Evolutionary conservation across 2,113 vertebrate genomes (phyloP).

Genomic region (Meriones unguiculatus): DNA sequence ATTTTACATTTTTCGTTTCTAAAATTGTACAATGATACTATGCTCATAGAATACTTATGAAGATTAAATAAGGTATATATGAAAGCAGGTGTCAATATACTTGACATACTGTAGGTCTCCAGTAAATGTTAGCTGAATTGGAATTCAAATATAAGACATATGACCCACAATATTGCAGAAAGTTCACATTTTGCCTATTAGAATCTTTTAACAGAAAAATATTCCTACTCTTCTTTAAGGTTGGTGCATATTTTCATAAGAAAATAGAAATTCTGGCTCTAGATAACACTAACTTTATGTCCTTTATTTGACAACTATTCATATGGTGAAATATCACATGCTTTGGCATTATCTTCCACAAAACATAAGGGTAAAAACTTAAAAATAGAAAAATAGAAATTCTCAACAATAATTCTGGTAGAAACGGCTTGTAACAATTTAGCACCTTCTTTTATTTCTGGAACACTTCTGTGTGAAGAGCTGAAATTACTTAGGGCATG

Average conservation of each 20-base stretch:
- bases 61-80: constrained; percentile 43
- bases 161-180: background rate
- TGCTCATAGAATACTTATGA: constrained; percentile 23
- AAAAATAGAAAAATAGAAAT: constrained; percentile 83
- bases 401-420: constrained; percentile 81
- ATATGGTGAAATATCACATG: constrained; percentile 82
- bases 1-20: constrained; percentile 38
- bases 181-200: constrained; percentile 59
- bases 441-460: constrained; percentile 81
- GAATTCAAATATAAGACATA: constrained; percentile 51
- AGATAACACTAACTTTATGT: constrained; percentile 76
- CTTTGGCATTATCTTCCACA: constrained; percentile 78
- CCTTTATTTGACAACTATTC: constrained; percentile 78
- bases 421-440: constrained; percentile 78
- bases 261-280: constrained; percentile 74
- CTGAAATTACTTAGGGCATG: constrained; percentile 72
- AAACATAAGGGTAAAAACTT: constrained; percentile 79
- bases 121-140: constrained; percentile 41
- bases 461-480: constrained; percentile 72
- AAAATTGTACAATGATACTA: background rate
- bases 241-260: constrained; percentile 70
- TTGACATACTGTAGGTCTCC: background rate
- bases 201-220: constrained; percentile 45
- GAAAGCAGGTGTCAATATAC: constrained; percentile 6
- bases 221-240: constrained; percentile 64